Conservation (phyloP, 1,140 invertebrate species). For the Idris sp. region DNA sequence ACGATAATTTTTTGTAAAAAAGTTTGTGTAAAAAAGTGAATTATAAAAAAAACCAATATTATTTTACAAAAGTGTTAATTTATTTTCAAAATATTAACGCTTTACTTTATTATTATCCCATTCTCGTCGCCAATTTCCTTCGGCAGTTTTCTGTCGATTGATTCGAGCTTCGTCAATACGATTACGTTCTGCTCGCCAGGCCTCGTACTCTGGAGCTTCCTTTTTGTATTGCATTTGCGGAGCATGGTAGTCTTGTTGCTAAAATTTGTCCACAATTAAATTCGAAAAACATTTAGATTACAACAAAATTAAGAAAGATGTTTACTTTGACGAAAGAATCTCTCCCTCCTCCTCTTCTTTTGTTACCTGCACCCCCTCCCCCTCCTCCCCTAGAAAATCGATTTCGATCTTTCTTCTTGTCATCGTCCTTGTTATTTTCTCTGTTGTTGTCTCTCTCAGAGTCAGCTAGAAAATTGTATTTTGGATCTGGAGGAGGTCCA, state of each 20-base stretch:
- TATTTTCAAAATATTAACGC: slow-evolving; percentile 6
- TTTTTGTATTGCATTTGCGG: slow-evolving; percentile 54
- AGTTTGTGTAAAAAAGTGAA: no score
- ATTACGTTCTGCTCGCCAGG: slow-evolving; percentile 77
- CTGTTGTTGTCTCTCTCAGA: slow-evolving; percentile 71
- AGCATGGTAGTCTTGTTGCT: no score
- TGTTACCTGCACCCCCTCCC: slow-evolving; percentile 62
- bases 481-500: slow-evolving; percentile 78
- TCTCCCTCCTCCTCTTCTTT: slow-evolving; percentile 65
- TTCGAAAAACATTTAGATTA: no score
- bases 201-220: slow-evolving; percentile 74
- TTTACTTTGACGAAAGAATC: slow-evolving; percentile 66
- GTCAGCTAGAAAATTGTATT: slow-evolving; percentile 78
- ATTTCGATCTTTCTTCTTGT: slow-evolving; percentile 65
- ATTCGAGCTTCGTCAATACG: slow-evolving; percentile 78
- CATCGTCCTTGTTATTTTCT: slow-evolving; percentile 63
- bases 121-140: slow-evolving; percentile 78
- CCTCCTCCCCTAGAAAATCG: slow-evolving; percentile 58
- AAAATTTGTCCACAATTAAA: no score
- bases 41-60: no score
- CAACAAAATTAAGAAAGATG: no score
- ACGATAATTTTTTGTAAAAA: no score
- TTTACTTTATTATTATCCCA: slow-evolving; percentile 78
- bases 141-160: slow-evolving; percentile 75
- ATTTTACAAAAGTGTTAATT: no score